Evolutionary conservation across 2,797 vertebrate species (phyloP).

Genomic region (Aphelocoma californica): DNA sequence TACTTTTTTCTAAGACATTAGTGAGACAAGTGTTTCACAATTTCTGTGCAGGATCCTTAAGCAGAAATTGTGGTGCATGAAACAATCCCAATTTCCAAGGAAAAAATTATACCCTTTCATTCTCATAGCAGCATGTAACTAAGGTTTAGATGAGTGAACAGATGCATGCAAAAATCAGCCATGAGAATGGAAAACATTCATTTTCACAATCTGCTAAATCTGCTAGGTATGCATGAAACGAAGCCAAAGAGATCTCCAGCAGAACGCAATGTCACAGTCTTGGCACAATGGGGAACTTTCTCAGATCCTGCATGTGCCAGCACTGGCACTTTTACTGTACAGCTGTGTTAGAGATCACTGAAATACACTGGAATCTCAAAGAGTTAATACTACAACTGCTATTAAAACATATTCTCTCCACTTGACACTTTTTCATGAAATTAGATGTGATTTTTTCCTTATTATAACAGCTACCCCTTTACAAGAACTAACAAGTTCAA

Average conservation of each 20-base stretch:
- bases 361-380: conserved; percentile 10
- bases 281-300: conserved; percentile 50
- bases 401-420: neutral
- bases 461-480: neutral
- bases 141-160: conserved; percentile 75
- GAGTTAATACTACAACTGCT: conserved; percentile 18
- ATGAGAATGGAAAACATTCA: conserved; percentile 72
- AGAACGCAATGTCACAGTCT: conserved; percentile 71
- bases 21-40: conserved; percentile 58
- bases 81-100: conserved; percentile 63
- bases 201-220: conserved; percentile 76
- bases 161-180: conserved; percentile 74
- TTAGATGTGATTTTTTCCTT: neutral
- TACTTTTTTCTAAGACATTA: conserved; percentile 39
- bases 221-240: conserved; percentile 73
- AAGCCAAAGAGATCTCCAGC: conserved; percentile 73
- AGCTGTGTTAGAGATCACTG: conserved; percentile 24
- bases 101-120: conserved; percentile 75
- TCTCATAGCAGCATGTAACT: conserved; percentile 74
- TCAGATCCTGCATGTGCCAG: conserved; percentile 31
- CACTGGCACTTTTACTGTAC: conserved; percentile 41
- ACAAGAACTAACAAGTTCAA: conserved; percentile 7
- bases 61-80: conserved; percentile 63
- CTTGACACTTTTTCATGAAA: conserved; percentile 10
- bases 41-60: conserved; percentile 60